These are phyloP conservation scores for Clarias fuscus DNA, from an alignment of 2,797 vertebrate species.

Conservation along the genomic window DNA sequence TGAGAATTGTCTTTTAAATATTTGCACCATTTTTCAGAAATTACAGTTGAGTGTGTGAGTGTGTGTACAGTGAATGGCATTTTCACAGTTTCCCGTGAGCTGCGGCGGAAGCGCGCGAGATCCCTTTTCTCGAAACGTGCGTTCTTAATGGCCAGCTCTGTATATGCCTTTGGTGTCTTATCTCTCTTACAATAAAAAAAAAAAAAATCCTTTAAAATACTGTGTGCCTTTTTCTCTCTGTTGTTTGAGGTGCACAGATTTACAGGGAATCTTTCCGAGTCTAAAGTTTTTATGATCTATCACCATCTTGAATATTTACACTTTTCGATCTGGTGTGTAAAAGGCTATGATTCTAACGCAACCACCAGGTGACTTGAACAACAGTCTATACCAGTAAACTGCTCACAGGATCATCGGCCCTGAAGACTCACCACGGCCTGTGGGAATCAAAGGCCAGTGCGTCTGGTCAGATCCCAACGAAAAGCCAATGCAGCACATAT, in stretches of 20 bases:
- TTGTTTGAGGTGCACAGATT: neutral
- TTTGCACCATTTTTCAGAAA: neutral
- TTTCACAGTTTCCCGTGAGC: too few relatives aligned
- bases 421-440: too few relatives aligned
- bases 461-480: too few relatives aligned
- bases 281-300: neutral
- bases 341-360: neutral
- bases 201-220: neutral
- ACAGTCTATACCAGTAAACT: too few relatives aligned
- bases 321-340: neutral
- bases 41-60: neutral
- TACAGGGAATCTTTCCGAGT: neutral
- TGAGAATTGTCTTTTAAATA: neutral
- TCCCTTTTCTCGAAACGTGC: too few relatives aligned
- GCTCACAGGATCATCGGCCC: too few relatives aligned
- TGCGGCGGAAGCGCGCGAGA: too few relatives aligned
- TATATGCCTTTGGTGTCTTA: neutral
- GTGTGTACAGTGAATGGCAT: too few relatives aligned
- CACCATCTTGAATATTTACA: neutral
- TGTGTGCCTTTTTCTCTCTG: neutral
- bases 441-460: too few relatives aligned
- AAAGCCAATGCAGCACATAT: too few relatives aligned
- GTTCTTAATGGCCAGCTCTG: too few relatives aligned
- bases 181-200: neutral
- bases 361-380: too few relatives aligned